These are phyloP conservation scores for Melanostigma gelatinosum DNA, from an alignment of 2,113 vertebrate genomes.

Conservation along the genomic window DNA sequence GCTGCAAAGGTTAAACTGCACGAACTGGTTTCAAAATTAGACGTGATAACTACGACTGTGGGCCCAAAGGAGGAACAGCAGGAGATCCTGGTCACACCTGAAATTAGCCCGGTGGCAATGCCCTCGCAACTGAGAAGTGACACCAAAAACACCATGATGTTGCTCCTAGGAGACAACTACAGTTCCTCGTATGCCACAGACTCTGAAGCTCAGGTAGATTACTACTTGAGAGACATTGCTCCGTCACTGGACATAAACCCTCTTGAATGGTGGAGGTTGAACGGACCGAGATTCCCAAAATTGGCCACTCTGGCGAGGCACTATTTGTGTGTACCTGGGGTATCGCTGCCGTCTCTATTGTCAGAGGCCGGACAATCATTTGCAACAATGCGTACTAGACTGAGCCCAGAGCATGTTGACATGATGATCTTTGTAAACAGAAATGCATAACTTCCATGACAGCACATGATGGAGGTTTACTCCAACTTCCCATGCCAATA, in stretches of 20 bases:
- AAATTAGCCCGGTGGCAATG: conserved; percentile 45
- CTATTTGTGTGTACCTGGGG: conserved; percentile 69
- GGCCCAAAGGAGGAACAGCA: conserved; percentile 63
- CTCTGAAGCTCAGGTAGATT: conserved; percentile 73
- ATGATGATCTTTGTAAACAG: conserved; percentile 76
- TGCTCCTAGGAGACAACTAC: conserved; percentile 74
- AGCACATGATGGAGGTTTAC: background rate
- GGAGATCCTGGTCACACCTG: conserved; percentile 59
- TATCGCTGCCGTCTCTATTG: conserved; percentile 60
- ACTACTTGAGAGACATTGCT: conserved; percentile 74
- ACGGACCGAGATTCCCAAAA: conserved; percentile 70
- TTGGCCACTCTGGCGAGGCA: conserved; percentile 65
- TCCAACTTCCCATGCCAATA: background rate
- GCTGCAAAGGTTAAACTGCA: conserved; percentile 72
- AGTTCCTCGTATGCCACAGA: conserved; percentile 70
- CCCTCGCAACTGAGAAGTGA: conserved; percentile 53
- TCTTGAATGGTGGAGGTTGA: conserved; percentile 75
- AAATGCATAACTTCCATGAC: conserved; percentile 43
- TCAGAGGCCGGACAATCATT: conserved; percentile 65
- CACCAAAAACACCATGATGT: conserved; percentile 72
- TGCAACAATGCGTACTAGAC: conserved; percentile 65
- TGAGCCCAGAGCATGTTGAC: conserved; percentile 65
- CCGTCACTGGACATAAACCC: conserved; percentile 72
- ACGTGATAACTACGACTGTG: conserved; percentile 27
- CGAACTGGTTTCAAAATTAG: conserved; percentile 68